Percentiles rank a stretch among this genome's conserved stretches.
These are phyloP conservation scores for Nyctalus aviator DNA, from an alignment of 2,797 vertebrate species.

Conservation along the genomic window DNA sequence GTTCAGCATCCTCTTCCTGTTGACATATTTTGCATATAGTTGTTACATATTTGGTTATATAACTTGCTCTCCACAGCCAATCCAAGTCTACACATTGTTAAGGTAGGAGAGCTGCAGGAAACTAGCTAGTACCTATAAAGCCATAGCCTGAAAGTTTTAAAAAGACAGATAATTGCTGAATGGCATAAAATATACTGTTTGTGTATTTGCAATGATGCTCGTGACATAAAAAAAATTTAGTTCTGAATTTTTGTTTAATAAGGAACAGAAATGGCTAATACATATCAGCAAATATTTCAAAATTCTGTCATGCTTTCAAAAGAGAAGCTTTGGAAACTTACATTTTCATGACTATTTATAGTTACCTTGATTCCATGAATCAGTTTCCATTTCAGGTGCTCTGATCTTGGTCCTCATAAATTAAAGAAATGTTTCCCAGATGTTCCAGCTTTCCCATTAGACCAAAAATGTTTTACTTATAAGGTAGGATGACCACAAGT, in stretches of 20 bases:
- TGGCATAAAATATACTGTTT: background rate
- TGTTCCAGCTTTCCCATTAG: background rate
- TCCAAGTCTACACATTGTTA: background rate
- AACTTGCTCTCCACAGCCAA: background rate
- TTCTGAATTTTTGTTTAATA: conserved; percentile 3
- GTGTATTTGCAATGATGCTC: background rate
- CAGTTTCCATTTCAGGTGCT: background rate
- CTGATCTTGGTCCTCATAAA: background rate
- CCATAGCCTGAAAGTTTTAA: background rate
- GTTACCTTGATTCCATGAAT: background rate
- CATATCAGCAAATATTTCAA: background rate
- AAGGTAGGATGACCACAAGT: background rate
- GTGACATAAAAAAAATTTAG: conserved; percentile 2
- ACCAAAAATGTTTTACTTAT: background rate
- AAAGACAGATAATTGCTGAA: background rate
- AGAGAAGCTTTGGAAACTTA: conserved; percentile 15
- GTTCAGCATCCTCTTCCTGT: background rate
- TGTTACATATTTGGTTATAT: background rate
- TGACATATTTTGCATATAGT: background rate
- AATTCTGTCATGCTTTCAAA: background rate
- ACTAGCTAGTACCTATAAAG: background rate
- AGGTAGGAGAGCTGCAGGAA: background rate
- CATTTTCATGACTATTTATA: background rate
- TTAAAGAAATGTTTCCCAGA: background rate
- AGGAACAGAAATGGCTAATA: background rate